These are phyloP conservation scores for Toxotes lorentzi DNA, from an alignment of 2,797 vertebrate species.

Conservation along the genomic window DNA sequence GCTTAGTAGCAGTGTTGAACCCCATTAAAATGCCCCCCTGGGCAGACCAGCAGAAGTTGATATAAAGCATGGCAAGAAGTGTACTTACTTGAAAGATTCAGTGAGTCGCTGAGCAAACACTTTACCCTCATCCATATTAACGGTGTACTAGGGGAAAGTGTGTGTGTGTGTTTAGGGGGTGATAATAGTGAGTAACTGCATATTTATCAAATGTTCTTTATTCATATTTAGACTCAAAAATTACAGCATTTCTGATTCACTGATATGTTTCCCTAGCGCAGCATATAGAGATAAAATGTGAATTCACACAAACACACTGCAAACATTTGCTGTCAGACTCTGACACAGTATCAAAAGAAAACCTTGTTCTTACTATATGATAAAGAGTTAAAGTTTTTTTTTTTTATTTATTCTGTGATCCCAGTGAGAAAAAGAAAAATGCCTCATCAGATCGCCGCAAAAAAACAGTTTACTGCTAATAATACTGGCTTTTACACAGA, in stretches of 20 bases:
- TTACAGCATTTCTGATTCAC: slow-evolving; percentile 16
- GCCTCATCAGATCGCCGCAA: slow-evolving; percentile 16
- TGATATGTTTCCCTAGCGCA: slow-evolving; percentile 10
- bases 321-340: neutral
- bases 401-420: slow-evolving; percentile 5
- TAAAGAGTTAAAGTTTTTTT: slow-evolving; percentile 14
- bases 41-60: slow-evolving; percentile 64
- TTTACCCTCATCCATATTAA: slow-evolving; percentile 79
- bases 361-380: neutral
- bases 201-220: slow-evolving; percentile 44
- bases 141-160: slow-evolving; percentile 43
- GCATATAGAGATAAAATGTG: slow-evolving; percentile 19
- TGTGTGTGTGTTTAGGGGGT: slow-evolving; percentile 31
- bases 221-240: slow-evolving; percentile 28
- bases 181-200: slow-evolving; percentile 38
- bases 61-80: slow-evolving; percentile 65
- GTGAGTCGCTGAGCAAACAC: slow-evolving; percentile 75
- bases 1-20: slow-evolving; percentile 73
- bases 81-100: slow-evolving; percentile 69
- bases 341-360: neutral
- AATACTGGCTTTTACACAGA: slow-evolving; percentile 23
- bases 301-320: slow-evolving; percentile 16
- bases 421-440: slow-evolving; percentile 23
- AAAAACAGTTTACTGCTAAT: slow-evolving; percentile 26
- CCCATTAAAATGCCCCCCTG: slow-evolving; percentile 73